These are phyloP conservation scores for Champsocephalus esox DNA, from an alignment of 2,797 vertebrate species.

Conservation along the genomic window DNA sequence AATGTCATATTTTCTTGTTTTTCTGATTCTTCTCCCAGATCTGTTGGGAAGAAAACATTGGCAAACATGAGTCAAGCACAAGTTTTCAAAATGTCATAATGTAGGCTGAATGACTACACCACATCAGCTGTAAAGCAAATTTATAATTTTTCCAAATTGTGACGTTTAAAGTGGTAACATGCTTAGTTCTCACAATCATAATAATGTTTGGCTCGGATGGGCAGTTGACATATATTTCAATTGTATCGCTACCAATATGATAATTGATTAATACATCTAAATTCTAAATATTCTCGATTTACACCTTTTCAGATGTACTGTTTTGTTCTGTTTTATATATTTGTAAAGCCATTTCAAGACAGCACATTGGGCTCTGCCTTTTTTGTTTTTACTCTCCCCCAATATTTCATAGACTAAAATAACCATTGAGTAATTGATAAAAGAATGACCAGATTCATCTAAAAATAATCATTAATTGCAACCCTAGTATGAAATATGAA, in stretches of 20 bases:
- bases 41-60: constrained; percentile 68
- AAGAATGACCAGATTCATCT: neutral
- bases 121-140: constrained; percentile 9
- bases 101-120: neutral
- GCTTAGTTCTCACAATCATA: neutral
- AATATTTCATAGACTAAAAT: neutral
- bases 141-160: constrained; percentile 2
- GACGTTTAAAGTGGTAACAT: neutral
- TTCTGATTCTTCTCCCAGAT: constrained; percentile 91
- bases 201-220: neutral
- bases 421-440: neutral
- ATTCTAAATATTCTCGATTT: neutral
- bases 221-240: neutral
- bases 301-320: neutral
- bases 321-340: neutral
- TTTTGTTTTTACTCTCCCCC: neutral
- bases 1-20: constrained; percentile 96
- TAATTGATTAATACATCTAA: neutral
- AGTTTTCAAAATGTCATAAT: neutral
- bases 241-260: neutral
- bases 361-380: neutral
- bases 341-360: neutral
- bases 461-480: neutral
- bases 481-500: neutral
- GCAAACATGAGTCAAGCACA: neutral